A percentile compares a stretch with the other conserved stretches of the same genome.
phyloP scores from a whole-genome alignment of 2,888 invertebrate species.

The Napeogenes sylphis region DNA sequence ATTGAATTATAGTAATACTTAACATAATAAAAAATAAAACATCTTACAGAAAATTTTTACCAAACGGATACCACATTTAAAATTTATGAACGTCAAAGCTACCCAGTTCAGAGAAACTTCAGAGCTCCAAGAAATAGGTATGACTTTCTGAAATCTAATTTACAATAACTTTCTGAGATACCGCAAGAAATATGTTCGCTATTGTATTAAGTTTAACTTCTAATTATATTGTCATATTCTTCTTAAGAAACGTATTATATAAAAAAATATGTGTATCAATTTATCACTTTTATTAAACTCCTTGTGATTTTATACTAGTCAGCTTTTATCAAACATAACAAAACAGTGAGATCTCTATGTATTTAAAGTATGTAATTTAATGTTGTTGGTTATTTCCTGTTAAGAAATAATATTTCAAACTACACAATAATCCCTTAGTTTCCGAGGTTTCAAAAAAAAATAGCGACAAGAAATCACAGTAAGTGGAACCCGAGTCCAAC shows the following conservation, averaged over 20 bases:
- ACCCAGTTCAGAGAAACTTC: conserved; percentile 29
- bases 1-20: background rate
- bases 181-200: conserved; percentile 28
- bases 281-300: background rate
- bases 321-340: too few relatives aligned
- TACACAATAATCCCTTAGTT: too few relatives aligned
- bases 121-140: conserved; percentile 30
- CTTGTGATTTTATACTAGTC: too few relatives aligned
- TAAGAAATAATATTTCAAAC: too few relatives aligned
- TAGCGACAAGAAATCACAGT: conserved; percentile 9
- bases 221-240: conserved; percentile 16
- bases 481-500: background rate
- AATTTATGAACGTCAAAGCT: conserved; percentile 35
- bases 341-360: too few relatives aligned
- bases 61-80: conserved; percentile 31
- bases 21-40: conserved; percentile 7
- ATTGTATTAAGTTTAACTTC: conserved; percentile 23
- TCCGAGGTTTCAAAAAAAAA: too few relatives aligned
- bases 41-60: conserved; percentile 21
- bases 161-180: conserved; percentile 32
- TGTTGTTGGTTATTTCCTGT: too few relatives aligned
- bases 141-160: conserved; percentile 31
- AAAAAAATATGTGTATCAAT: too few relatives aligned
- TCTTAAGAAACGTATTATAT: background rate
- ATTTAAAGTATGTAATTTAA: too few relatives aligned